Base-by-base conservation (phyloP, 2,797 vertebrate species). In the Argentina silus region DNA sequence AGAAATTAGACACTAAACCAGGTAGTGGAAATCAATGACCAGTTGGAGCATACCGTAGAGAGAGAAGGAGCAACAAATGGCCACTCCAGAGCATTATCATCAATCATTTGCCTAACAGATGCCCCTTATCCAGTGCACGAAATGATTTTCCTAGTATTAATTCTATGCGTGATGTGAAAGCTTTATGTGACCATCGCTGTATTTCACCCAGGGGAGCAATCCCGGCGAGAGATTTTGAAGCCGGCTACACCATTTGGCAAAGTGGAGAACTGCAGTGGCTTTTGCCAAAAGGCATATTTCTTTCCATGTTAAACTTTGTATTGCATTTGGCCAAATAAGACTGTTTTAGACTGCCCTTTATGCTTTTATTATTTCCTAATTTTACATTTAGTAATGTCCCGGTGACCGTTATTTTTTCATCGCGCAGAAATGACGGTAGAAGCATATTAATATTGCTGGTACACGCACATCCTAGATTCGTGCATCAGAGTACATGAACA, bases 1-100 rank as follows among this genome's bases (percentile, higher is more conserved):
- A 75, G 74, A 73, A 76, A 80, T 66, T 48, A 76, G 74, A 76
- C 67, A 73, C 56, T 73, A 73, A 74, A 80, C 56, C 78, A 56
- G 74, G 74, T 65, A 59, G 69, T 69, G 51, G 67, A 76, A 76
- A 80, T 80, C 78, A 66, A 73, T 73, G 74, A 51, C 55, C 50
- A 27, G 42, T 63, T 50, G 12, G 36, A 60, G 66, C 12, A 50
- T 15, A 17, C 45, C 50, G 55, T n/a, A n/a, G n/a, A 47, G 15
- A 21, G 7, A 44, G 60, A 59, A 51, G 61, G 19, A 21, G 43
- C 23, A 64, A 36, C 43, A 47, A 62, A 51, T 43, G 43, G 57
- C 44, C 17, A 45, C 45, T n/a, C 14, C 5, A 23, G 50, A 7
- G 14, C 42, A 56, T 56, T 56, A 57, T 73, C 61, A 57, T 57